Base-by-base conservation (phyloP, 2,888 invertebrate genomes). In the Rhimphoctona megacephalus region DNA sequence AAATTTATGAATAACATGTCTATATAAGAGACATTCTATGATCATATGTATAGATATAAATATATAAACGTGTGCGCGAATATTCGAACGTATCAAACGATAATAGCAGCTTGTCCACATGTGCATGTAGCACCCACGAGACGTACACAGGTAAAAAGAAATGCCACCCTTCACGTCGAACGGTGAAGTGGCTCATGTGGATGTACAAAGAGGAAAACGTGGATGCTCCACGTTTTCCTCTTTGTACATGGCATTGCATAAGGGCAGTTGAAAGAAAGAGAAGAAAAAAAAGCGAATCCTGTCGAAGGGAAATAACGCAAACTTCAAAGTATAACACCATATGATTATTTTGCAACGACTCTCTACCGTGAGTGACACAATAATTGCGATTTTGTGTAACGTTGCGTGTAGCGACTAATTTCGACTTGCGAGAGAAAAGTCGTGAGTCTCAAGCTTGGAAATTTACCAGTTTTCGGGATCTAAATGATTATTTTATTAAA, bases 281-380 rank as follows among this genome's bases (percentile, higher is more conserved):
- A 25, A 22, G 69, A 70, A 64, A 30, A 46, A 25, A 25, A 57
- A 57, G 22, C 22, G 80, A 54, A 33, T 74, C 74, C 74, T 67
- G 64, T 80, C 67, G 70, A 83, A 78, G 72, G 64, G 17, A 57
- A 49, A 64, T 14, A n/a, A 67, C 43, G 61, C 61, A 61, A 82
- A 61, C 73, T 54, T 67, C 67, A 39, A 77, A 61, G 46, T 66
- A 43, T 33, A 78, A 66, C 64, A 78, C 64, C 83, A 46, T 78
- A 83, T 83, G 49, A 83, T 83, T 83, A 83, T 78, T 72, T 52
- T 72, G 17, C 78, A 67, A 73, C 80, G 78, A 82, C 22, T 49
- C 79, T 67, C 57, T 69, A 49, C 74, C 61, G 25, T 79, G 66
- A 84, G 78, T 83, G 80, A 80, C 84, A 80, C 67, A 49, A 74